Base-by-base conservation (phyloP, 35 echinoderm and acorn worm species). In the Stichopus chloronotus region DNA sequence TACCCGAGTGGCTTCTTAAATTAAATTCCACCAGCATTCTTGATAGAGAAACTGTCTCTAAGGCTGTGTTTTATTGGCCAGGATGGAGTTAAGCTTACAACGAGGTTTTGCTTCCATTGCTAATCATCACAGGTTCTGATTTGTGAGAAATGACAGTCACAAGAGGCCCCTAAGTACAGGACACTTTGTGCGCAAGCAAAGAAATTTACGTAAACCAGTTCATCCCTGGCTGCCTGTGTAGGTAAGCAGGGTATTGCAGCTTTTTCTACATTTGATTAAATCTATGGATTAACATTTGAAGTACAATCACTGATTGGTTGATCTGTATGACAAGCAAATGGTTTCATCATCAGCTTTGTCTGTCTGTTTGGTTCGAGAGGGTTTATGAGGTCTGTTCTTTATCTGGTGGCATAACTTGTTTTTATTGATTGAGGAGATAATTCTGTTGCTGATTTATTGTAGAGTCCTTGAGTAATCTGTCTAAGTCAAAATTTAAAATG, bases 1-100 rank as follows among this genome's bases (percentile, higher is more conserved):
- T 89, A 65, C 87, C 87, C 59, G 22, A 72, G 87, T 74, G 65
- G 87, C 87, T 89, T 89, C 61, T 89, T 89, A 89, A 71, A 72
- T 89, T 72, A 89, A 89, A 89, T 89, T 89, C 87, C 87, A 89
- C 59, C 58, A 20, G 87, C 87, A 89, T 89, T 89, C 87, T 89
- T 89, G 87, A 89, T 89, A 71, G 53, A 72, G 87, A 71, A 89
- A 89, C 87, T 89, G 87, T 89, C 87, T 89, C 87, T 72, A 89
- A 89, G 87, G 87, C 87, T 89, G 59, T 89, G 87, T 89, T 89
- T 89, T 89, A 89, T 89, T 89, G 87, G 87, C 59, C 25, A 13
- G 59, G 59, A 72, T 72, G 65, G 87, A 89, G 87, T 55, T 89
- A 61, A 89, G 87, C 87, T 89, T 89, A 72, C 87, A 72, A 89